phyloP scores from a whole-genome alignment of 2,797 vertebrate genomes.

The Characodon lateralis region DNA sequence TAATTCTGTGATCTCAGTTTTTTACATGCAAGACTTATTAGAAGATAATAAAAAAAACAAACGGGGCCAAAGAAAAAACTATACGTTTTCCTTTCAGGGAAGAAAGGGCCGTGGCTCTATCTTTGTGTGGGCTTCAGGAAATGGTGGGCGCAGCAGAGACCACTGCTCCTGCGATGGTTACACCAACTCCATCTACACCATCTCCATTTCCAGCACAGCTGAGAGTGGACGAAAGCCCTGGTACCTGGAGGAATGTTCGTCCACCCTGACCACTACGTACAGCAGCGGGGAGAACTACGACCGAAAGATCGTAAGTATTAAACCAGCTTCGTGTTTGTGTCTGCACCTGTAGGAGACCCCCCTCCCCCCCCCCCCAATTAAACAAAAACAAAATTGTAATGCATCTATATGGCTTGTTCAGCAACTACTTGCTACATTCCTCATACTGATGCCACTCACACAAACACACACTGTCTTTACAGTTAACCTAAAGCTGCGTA shows the following conservation, averaged over 20 bases:
- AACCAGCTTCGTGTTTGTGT: slow-evolving; percentile 6
- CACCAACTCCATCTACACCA: slow-evolving; percentile 98
- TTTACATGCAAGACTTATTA: not conserved
- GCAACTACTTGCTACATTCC: slow-evolving; percentile 58
- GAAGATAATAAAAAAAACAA: not conserved
- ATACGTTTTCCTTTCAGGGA: slow-evolving; percentile 82
- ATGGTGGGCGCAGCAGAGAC: slow-evolving; percentile 95
- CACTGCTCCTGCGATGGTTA: slow-evolving; percentile 98
- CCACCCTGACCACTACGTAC: slow-evolving; percentile 96
- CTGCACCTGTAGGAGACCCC: not conserved
- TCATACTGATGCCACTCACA: slow-evolving; percentile 12
- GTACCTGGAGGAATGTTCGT: slow-evolving; percentile 97
- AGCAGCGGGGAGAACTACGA: slow-evolving; percentile 98
- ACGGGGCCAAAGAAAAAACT: slow-evolving; percentile 6
- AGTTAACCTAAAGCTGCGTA: slow-evolving; percentile 20
- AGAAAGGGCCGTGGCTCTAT: slow-evolving; percentile 94
- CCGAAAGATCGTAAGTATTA: slow-evolving; percentile 91
- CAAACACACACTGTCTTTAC: slow-evolving; percentile 2
- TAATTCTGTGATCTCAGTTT: not conserved
- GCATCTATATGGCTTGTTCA: slow-evolving; percentile 49
- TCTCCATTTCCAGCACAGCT: slow-evolving; percentile 98
- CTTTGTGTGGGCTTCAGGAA: slow-evolving; percentile 98
- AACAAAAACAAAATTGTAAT: too few species aligned
- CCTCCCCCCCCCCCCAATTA: too few species aligned
- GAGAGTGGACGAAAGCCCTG: slow-evolving; percentile 97